Percentiles rank a stretch among this genome's conserved stretches.
Conservation (phyloP, 30 jellyfish, hydroid and myxozoan species). For the Pseudorhiza aurosa region DNA sequence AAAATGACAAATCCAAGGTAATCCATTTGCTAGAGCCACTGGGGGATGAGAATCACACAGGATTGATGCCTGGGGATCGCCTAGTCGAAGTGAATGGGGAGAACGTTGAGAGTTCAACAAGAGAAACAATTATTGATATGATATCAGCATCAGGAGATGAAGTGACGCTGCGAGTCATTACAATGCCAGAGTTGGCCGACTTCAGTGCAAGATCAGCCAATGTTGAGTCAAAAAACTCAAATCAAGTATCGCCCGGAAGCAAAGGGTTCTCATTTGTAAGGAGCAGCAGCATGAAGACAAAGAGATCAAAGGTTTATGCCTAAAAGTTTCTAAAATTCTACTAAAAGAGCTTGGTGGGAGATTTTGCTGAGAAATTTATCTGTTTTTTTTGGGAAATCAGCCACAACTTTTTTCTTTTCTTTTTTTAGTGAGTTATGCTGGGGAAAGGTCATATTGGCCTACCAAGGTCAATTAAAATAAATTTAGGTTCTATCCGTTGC, state of each 20-base stretch:
- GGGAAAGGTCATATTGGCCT: too few species aligned
- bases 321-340: too few species aligned
- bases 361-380: too few species aligned
- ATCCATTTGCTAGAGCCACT: constrained; percentile 83
- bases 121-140: constrained; percentile 79
- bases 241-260: constrained; percentile 56
- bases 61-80: constrained; percentile 93
- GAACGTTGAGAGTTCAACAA: constrained; percentile 69
- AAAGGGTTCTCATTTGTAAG: constrained; percentile 67
- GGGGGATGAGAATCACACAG: constrained; percentile 62
- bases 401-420: too few species aligned
- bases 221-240: constrained; percentile 29
- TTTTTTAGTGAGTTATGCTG: too few species aligned
- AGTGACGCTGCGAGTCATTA: constrained; percentile 75
- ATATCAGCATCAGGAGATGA: constrained; percentile 85
- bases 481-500: too few species aligned
- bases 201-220: constrained; percentile 73
- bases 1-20: constrained; percentile 40
- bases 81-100: constrained; percentile 87
- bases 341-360: too few species aligned
- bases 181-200: constrained; percentile 92
- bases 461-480: too few species aligned
- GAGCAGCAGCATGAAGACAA: constrained; percentile 70
- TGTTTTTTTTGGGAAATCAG: too few species aligned
- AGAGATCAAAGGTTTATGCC: constrained; percentile 70